Percentiles rank a stretch among this genome's conserved stretches.
phyloP scores from a whole-genome alignment of 2,888 invertebrate genomes.

The Ophion obscuratus region DNA sequence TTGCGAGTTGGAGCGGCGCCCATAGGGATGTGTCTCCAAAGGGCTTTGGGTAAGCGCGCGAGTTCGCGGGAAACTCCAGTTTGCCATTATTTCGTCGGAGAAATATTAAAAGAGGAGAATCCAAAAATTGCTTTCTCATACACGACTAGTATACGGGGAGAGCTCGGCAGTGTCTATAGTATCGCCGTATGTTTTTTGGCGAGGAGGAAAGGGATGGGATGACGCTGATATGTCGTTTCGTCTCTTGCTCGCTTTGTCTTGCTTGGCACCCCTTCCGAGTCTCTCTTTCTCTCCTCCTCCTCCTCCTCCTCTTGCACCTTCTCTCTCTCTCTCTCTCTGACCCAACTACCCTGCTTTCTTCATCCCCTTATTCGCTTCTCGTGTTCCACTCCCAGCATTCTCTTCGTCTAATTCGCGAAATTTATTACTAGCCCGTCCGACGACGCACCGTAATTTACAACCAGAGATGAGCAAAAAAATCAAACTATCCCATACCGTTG shows the following conservation, averaged over 20 bases:
- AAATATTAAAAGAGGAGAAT: conserved; percentile 70
- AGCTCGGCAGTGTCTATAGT: conserved; percentile 26
- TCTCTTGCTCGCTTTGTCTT: conserved; percentile 40
- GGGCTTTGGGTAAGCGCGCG: background rate
- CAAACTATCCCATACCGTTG: conserved; percentile 41
- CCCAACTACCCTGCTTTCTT: conserved; percentile 33
- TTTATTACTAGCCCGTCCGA: conserved; percentile 62
- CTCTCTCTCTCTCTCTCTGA: conserved; percentile 32
- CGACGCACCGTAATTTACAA: conserved; percentile 71
- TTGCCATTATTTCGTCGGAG: conserved; percentile 70
- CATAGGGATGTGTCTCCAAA: conserved; percentile 59
- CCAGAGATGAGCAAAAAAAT: conserved; percentile 60
- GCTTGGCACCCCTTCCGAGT: conserved; percentile 6
- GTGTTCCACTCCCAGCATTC: conserved; percentile 28
- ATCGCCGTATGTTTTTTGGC: conserved; percentile 37
- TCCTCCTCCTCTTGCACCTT: conserved; percentile 22
- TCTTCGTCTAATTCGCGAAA: conserved; percentile 69
- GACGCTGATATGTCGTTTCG: conserved; percentile 27
- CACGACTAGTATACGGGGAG: conserved; percentile 69
- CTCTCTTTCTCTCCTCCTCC: conserved; percentile 20
- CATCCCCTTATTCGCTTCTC: conserved; percentile 56
- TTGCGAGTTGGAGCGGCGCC: conserved; percentile 73
- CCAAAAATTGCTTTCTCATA: conserved; percentile 73
- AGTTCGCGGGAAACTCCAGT: conserved; percentile 58
- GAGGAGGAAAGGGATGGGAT: background rate